Evolutionary conservation across 1,140 invertebrate genomes (phyloP).

Genomic region (Habropoda laboriosa): DNA sequence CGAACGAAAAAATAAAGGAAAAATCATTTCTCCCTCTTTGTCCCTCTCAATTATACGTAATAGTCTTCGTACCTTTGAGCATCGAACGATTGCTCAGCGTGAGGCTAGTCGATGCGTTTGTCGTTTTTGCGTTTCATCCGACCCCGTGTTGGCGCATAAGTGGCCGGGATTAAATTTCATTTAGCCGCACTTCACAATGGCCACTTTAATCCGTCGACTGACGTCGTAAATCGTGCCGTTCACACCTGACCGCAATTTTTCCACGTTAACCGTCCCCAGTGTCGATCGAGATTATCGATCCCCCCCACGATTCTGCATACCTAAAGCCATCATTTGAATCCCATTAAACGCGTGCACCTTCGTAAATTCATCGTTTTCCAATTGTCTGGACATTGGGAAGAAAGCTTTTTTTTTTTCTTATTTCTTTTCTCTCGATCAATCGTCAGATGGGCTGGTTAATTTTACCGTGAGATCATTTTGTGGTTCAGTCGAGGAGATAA

Average conservation of each 20-base stretch:
- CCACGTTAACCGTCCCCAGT: not conserved
- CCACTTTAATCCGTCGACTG: conserved; percentile 15
- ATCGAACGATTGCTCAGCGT: not conserved
- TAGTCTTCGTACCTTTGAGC: not conserved
- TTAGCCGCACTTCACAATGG: conserved; percentile 11
- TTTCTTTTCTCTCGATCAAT: no score
- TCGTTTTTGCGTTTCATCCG: conserved; percentile 21
- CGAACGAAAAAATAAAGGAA: no score
- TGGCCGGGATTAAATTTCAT: conserved; percentile 19
- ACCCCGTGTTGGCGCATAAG: not conserved
- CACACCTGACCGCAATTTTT: conserved; percentile 4
- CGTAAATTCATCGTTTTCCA: no score
- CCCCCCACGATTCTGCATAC: not conserved
- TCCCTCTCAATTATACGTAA: no score
- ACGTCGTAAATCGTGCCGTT: conserved; percentile 4
- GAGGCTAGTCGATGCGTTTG: not conserved
- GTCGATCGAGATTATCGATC: not conserved
- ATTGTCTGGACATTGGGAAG: no score
- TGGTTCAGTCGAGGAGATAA: no score
- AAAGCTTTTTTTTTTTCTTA: no score
- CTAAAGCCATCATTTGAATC: not conserved
- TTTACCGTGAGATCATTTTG: no score
- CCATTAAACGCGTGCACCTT: no score
- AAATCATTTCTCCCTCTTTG: conserved; percentile 1
- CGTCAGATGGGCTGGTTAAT: no score